Evolutionary conservation across 2,888 invertebrate species (phyloP).

Genomic region (Metacarcinus magister): DNA sequence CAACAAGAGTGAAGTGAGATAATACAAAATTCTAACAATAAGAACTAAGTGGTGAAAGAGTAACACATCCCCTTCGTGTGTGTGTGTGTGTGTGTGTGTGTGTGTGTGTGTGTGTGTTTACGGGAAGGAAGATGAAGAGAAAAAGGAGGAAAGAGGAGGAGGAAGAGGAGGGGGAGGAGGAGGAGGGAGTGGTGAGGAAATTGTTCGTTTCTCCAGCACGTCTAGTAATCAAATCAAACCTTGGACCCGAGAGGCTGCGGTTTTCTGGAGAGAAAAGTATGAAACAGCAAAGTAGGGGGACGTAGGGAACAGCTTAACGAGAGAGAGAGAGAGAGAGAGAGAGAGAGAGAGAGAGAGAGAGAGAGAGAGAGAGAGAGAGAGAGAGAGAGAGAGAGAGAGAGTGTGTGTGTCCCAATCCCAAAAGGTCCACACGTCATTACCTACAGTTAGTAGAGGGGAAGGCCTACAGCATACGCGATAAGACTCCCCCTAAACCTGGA

Average conservation of each 20-base stretch:
- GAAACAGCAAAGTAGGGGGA: background rate
- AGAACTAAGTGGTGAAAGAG: background rate
- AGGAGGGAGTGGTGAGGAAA: constrained; percentile 12
- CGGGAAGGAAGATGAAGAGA: too few species aligned
- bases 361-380: constrained; percentile 38
- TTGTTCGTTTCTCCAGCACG: background rate
- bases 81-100: background rate
- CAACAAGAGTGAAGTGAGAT: background rate
- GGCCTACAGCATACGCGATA: constrained; percentile 5
- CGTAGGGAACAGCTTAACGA: background rate
- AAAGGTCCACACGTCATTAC: constrained; percentile 41
- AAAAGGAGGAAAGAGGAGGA: background rate
- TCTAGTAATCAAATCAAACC: constrained; percentile 30
- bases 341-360: constrained; percentile 11
- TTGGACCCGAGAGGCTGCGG: background rate
- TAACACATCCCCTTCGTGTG: background rate
- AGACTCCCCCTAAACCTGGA: background rate
- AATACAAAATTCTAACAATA: background rate
- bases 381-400: background rate
- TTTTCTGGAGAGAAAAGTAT: background rate
- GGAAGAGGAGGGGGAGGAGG: background rate
- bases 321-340: background rate
- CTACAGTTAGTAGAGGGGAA: background rate
- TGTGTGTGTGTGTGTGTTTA: too few species aligned
- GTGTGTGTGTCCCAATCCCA: background rate